Conservation (phyloP, 1,140 invertebrate species). For the Listronotus oregonensis region DNA sequence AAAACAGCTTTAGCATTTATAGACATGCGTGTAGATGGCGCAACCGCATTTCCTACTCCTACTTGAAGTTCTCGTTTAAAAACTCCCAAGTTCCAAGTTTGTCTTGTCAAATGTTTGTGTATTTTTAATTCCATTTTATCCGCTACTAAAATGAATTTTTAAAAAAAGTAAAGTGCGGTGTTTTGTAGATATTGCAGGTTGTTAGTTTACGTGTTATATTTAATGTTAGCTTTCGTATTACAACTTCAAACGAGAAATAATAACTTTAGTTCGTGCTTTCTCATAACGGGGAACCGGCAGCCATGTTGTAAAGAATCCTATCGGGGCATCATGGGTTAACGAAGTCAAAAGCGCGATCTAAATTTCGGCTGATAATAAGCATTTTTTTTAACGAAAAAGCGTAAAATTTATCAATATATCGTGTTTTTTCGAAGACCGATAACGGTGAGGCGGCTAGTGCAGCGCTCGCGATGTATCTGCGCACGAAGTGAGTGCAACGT, state of each 20-base stretch:
- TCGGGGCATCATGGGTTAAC: conserved; percentile 56
- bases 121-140: conserved; percentile 32
- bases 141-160: conserved; percentile 24
- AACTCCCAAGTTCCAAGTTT: conserved; percentile 35
- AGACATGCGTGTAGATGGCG: conserved; percentile 29
- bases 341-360: conserved; percentile 41
- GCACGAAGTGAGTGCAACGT: conserved; percentile 48
- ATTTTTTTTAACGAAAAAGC: conserved; percentile 35
- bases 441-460: conserved; percentile 37
- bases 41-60: conserved; percentile 29
- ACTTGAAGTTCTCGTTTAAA: conserved; percentile 25
- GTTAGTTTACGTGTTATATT: neutral
- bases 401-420: conserved; percentile 25
- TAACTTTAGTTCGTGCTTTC: conserved; percentile 47
- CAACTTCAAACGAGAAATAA: conserved; percentile 23
- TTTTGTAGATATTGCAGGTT: neutral
- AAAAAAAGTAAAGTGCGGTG: conserved; percentile 13
- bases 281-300: conserved; percentile 54
- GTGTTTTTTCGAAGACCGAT: conserved; percentile 34
- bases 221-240: neutral
- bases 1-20: neutral
- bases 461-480: conserved; percentile 52
- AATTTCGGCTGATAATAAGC: conserved; percentile 40
- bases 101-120: conserved; percentile 39
- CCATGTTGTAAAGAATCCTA: conserved; percentile 55